A percentile compares a stretch with the other conserved stretches of the same genome.
Conservation (phyloP, 2,113 vertebrate species). For the Uropsilus gracilis region DNA sequence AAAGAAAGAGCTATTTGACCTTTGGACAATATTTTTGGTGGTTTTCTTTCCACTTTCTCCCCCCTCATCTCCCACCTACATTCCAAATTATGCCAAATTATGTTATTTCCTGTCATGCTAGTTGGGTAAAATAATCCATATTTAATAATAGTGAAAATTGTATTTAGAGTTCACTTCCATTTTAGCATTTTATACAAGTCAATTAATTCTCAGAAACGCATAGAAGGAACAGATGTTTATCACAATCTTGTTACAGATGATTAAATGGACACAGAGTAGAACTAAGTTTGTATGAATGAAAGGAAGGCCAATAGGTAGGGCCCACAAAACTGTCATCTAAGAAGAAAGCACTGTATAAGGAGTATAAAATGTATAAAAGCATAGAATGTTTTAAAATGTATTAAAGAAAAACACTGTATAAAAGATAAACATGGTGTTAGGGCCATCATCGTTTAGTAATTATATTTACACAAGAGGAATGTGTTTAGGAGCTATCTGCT, state of each 20-base stretch:
- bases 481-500: not conserved
- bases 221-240: not conserved
- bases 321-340: not conserved
- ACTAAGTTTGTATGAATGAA: not conserved
- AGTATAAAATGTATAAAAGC: too few species aligned
- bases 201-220: not conserved
- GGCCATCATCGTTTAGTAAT: not conserved
- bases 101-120: not conserved
- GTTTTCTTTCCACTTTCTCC: not conserved
- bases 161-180: not conserved
- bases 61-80: fast-evolving
- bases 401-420: not conserved
- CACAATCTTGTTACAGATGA: not conserved
- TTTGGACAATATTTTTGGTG: conserved; percentile 10
- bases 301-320: not conserved
- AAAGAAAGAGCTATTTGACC: not conserved
- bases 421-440: not conserved
- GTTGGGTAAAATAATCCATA: not conserved
- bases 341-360: not conserved
- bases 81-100: not conserved
- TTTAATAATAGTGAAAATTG: not conserved
- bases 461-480: not conserved
- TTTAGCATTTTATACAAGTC: not conserved
- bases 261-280: not conserved
- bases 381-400: not conserved